Evolutionary conservation across 2,797 vertebrate genomes (phyloP), one percentile per base, ranked within the genome.

Genomic region (Loriculus beryllinus): DNA sequence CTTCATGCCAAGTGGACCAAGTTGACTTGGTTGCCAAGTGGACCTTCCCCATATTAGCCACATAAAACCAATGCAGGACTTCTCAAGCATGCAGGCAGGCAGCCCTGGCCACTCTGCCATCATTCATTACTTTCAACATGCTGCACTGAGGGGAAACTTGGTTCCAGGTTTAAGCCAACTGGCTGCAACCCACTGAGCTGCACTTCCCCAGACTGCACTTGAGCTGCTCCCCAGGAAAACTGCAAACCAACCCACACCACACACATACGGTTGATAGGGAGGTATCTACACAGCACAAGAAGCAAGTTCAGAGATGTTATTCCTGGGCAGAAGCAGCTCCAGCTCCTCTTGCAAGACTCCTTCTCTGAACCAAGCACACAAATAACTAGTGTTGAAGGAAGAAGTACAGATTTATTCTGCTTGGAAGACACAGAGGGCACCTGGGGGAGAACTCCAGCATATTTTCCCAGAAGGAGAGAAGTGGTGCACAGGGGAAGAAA

Each of bases 321-420:
- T 94, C 65, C 90, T 10, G 12, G 45, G 51, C 59, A 82, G 78
- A 72, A 79, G 81, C 18, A 9, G 82, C 75, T 85, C 82, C 79
- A 77, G 76, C 68, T 89, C 56, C 64, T 70, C 65, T 91, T 19
- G 59, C 74, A 94, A 75, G 71, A 51, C 49, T 84, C 72, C 69
- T 88, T 77, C 81, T 78, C 78, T 78, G 78, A 82, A 7, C 43
- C 63, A 59, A 87, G 74, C 70, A 79, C 70, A 86, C 77, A 96
- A 86, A 19, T 54, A 75, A 39, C 23, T 48, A 82, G 51, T 70
- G 84, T 84, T 85, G 49, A 70, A 86, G 64, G 78, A 92, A 90
- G 59, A 94, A 94, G 45, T 6, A 65, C 65, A 86, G 74, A 67
- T 86, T 96, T 93, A 93, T 90, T 71, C 83, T 85, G 63, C 43